phyloP scores from a whole-genome alignment of 2,888 invertebrate genomes.

The Melanargia galathea region DNA sequence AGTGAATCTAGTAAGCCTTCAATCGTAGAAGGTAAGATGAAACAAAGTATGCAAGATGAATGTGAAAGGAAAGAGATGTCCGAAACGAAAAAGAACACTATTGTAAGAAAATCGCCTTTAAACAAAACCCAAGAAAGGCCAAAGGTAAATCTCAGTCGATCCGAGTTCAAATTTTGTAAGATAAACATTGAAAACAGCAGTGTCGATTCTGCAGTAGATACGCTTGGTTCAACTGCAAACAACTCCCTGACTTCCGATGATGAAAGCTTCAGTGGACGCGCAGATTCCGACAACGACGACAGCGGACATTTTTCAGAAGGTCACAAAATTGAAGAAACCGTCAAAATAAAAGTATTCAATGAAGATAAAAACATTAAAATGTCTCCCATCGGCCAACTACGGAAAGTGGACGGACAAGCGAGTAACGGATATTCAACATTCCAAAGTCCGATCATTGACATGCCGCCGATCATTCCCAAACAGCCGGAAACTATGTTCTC shows the following conservation, averaged over 20 bases:
- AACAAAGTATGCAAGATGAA: conserved; percentile 76
- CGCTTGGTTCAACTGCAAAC: conserved; percentile 81
- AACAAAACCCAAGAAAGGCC: conserved; percentile 86
- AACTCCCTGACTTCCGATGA: conserved; percentile 78
- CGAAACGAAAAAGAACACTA: conserved; percentile 75
- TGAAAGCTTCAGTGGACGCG: conserved; percentile 77
- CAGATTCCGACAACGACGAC: conserved; percentile 83
- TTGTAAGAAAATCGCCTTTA: conserved; percentile 83
- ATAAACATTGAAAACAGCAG: conserved; percentile 77
- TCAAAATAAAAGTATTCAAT: conserved; percentile 77
- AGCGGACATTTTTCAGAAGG: conserved; percentile 78
- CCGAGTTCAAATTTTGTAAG: conserved; percentile 80
- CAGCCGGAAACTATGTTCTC: conserved; percentile 71
- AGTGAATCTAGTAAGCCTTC: conserved; percentile 68
- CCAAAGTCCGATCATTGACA: conserved; percentile 74
- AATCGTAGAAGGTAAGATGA: conserved; percentile 73
- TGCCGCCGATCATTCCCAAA: conserved; percentile 75
- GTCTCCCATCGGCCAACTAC: conserved; percentile 69
- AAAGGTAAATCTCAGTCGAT: conserved; percentile 82
- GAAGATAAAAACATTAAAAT: conserved; percentile 75
- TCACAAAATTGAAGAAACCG: conserved; percentile 75
- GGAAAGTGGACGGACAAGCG: conserved; percentile 74
- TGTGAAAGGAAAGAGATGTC: conserved; percentile 68
- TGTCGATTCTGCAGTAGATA: conserved; percentile 81
- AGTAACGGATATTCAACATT: conserved; percentile 75